Base-by-base conservation (phyloP, 2,888 invertebrate genomes). In the Scaeva pyrastri region DNA sequence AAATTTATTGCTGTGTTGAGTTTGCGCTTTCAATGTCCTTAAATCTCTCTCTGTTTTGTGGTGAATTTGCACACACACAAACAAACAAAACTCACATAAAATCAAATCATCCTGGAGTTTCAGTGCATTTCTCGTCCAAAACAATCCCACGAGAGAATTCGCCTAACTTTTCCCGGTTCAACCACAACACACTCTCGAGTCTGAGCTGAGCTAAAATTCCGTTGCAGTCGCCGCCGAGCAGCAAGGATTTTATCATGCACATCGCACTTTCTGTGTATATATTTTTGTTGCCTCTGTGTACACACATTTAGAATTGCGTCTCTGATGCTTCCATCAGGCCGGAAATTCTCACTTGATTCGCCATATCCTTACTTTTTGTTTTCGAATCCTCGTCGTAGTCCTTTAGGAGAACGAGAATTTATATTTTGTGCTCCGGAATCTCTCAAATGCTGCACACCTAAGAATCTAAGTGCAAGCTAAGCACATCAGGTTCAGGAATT, bases 261-360 rank as follows among this genome's bases (percentile, higher is more conserved):
- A 70, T n/a, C n/a, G n/a, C n/a, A n/a, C n/a, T n/a, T n/a, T n/a
- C 71, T 71, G 6, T 7, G 8, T 31, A 31, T 31, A 31, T 31
- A 5, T 31, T 8, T 43, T 58, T 43, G 70, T 58, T 43, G 70
- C 77, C 70, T 73, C 66, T 50, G 75, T 52, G 68, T 62, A 70
- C 56, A 74, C 36, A 72, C 74, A 73, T 60, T 41, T 26, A 19
- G 41, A 60, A 73, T 81, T 14, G 55, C 60, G 84, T 86, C 66
- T 0, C 31, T 31, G 31, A 31, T 86, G 77, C 77, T 66, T 72
- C 43, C 75, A 86, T 81, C 81, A 73, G 76, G 81, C 85, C 85
- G 82, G 86, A 86, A 86, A 81, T 86, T 74, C 76, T 77, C 85
- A 81, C 85, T 86, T 81, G 64, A 81, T 86, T 66, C 39, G 55